Percentiles rank a stretch among this genome's conserved stretches.
These are phyloP conservation scores for Calliopum simillimum DNA, from an alignment of 2,888 invertebrate genomes.

Conservation along the genomic window DNA sequence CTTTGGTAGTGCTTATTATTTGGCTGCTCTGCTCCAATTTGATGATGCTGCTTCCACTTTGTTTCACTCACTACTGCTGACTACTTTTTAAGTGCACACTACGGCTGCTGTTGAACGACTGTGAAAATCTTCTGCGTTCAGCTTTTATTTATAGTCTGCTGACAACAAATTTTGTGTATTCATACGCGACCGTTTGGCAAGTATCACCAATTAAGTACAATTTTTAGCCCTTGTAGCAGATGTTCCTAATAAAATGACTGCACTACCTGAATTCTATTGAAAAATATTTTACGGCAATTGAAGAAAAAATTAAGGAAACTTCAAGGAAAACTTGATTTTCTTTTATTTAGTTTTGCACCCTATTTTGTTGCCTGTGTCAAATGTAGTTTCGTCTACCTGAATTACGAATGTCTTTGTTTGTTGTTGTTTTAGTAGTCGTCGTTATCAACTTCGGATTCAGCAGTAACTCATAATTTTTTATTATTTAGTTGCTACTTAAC, in stretches of 20 bases:
- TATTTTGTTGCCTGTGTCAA: constrained; percentile 1
- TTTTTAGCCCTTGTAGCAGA: neutral
- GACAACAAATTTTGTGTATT: constrained; percentile 26
- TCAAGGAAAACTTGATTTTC: neutral
- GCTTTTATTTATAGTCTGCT: constrained; percentile 28
- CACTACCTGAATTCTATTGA: neutral
- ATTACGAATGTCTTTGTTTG: no score
- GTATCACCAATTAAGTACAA: constrained; percentile 12
- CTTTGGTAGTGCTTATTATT: constrained; percentile 29
- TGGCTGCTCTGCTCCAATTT: constrained; percentile 1
- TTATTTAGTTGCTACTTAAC: no score
- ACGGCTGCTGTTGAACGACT: constrained; percentile 37
- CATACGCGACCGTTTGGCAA: constrained; percentile 36
- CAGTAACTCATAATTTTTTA: no score
- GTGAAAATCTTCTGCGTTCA: neutral
- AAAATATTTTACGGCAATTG: neutral
- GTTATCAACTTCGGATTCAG: no score
- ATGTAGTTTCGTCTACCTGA: constrained; percentile 15
- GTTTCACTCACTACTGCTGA: neutral
- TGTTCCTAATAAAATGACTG: neutral
- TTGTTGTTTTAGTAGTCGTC: neutral
- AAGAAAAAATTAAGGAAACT: neutral
- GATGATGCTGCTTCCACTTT: neutral
- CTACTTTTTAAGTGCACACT: neutral
- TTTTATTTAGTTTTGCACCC: constrained; percentile 20